Evolutionary conservation across 2,113 vertebrate genomes (phyloP).

Genomic region (Engystomops pustulosus): DNA sequence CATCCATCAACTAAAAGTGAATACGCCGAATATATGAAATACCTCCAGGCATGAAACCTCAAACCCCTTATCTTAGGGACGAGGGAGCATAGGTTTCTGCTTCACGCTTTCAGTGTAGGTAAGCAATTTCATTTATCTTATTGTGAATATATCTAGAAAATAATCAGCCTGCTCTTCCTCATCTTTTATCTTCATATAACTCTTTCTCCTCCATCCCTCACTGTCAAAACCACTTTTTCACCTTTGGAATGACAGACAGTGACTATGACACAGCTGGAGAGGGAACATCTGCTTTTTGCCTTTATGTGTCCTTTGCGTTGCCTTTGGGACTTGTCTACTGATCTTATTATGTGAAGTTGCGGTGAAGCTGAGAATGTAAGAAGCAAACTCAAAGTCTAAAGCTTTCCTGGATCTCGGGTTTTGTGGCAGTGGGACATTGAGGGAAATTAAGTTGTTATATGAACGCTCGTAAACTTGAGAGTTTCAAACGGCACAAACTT

Average conservation of each 20-base stretch:
- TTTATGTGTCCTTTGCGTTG: conserved; percentile 7
- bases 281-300: conserved; percentile 25
- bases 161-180: neutral
- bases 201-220: neutral
- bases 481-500: neutral
- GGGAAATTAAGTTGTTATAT: neutral
- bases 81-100: too few species aligned
- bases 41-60: neutral
- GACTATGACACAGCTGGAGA: conserved; percentile 10
- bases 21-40: neutral
- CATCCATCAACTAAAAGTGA: too few species aligned
- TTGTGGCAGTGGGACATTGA: neutral
- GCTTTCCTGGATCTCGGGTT: neutral
- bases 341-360: neutral
- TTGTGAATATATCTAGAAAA: neutral
- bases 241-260: conserved; percentile 21
- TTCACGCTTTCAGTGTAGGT: too few species aligned
- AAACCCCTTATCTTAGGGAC: neutral
- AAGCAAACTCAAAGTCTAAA: neutral
- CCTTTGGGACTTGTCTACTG: conserved; percentile 6
- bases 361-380: neutral
- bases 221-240: neutral
- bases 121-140: neutral
- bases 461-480: neutral
- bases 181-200: neutral